Evolutionary conservation across 2,888 invertebrate genomes (phyloP).

Genomic region (Agrochola circellaris): DNA sequence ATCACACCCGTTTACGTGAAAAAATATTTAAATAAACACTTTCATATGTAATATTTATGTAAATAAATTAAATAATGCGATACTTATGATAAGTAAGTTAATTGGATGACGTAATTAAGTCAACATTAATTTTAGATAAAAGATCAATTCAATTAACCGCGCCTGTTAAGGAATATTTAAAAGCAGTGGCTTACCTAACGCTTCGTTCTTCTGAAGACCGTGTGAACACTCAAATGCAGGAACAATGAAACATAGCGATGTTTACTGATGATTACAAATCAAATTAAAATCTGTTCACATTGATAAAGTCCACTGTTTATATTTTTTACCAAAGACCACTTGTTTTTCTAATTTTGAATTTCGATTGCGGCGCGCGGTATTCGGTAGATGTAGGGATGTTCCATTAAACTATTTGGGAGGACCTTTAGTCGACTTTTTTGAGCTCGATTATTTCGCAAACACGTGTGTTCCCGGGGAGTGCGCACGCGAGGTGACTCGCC

Average conservation of each 20-base stretch:
- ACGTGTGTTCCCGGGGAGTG: constrained; percentile 69
- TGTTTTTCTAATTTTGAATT: constrained; percentile 47
- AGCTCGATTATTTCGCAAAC: constrained; percentile 68
- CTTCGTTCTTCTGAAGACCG: constrained; percentile 70
- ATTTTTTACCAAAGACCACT: constrained; percentile 62
- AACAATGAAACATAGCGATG: constrained; percentile 77
- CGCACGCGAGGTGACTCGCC: constrained; percentile 80
- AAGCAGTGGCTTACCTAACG: constrained; percentile 77
- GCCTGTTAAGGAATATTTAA: constrained; percentile 38
- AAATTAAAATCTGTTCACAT: constrained; percentile 70
- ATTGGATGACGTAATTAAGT: constrained; percentile 39
- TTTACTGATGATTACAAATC: constrained; percentile 66
- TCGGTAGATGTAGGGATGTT: constrained; percentile 27
- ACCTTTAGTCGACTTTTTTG: constrained; percentile 49
- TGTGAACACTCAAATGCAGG: constrained; percentile 76
- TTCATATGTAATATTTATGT: constrained; percentile 58
- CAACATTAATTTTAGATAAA: constrained; percentile 32
- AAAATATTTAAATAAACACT: constrained; percentile 54
- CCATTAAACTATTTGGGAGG: constrained; percentile 38
- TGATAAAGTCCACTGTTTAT: constrained; percentile 66
- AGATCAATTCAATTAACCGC: constrained; percentile 48
- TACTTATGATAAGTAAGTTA: constrained; percentile 39
- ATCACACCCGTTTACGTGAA: constrained; percentile 42
- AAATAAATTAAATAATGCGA: constrained; percentile 45
- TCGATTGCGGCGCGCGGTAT: constrained; percentile 57